phyloP scores from a whole-genome alignment of 64 coral and sea anemone species.

The Montipora capricornis region DNA sequence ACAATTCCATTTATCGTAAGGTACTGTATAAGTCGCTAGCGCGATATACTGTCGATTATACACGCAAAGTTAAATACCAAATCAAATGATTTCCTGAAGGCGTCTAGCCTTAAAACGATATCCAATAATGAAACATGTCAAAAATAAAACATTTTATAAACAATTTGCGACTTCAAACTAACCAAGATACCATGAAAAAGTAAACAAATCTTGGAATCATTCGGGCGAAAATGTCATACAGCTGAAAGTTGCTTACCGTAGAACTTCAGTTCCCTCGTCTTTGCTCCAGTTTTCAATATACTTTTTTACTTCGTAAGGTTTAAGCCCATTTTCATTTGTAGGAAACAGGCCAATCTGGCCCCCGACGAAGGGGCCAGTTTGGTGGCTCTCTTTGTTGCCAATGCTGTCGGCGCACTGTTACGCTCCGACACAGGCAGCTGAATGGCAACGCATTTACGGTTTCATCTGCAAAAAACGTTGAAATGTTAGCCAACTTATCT shows the following conservation, averaged over 20 bases:
- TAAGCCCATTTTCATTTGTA: slow-evolving; percentile 1
- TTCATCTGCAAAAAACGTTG: neutral
- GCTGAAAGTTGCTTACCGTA: slow-evolving; percentile 28
- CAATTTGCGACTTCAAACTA: slow-evolving; percentile 11
- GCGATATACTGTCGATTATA: slow-evolving; percentile 6
- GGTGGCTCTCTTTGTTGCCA: slow-evolving; percentile 54
- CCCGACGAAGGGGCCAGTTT: slow-evolving; percentile 32
- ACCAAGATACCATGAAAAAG: slow-evolving; percentile 13
- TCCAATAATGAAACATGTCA: neutral
- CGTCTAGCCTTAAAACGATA: neutral
- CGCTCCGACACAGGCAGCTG: neutral
- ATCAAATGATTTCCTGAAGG: neutral
- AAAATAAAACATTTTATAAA: neutral
- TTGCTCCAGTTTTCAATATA: slow-evolving; percentile 57
- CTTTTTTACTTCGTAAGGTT: slow-evolving; percentile 32
- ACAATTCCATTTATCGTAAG: too few species aligned
- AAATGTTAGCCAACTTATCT: neutral
- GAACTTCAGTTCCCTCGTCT: slow-evolving; percentile 21
- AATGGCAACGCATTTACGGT: neutral
- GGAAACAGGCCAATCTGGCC: slow-evolving; percentile 43
- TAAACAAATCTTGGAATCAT: slow-evolving; percentile 46
- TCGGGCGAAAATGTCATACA: neutral
- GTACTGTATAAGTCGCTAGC: too few species aligned
- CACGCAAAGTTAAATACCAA: slow-evolving; percentile 24
- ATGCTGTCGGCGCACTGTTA: slow-evolving; percentile 30